Evolutionary conservation across 2,797 vertebrate genomes (phyloP).

Genomic region (Pampus argenteus): DNA sequence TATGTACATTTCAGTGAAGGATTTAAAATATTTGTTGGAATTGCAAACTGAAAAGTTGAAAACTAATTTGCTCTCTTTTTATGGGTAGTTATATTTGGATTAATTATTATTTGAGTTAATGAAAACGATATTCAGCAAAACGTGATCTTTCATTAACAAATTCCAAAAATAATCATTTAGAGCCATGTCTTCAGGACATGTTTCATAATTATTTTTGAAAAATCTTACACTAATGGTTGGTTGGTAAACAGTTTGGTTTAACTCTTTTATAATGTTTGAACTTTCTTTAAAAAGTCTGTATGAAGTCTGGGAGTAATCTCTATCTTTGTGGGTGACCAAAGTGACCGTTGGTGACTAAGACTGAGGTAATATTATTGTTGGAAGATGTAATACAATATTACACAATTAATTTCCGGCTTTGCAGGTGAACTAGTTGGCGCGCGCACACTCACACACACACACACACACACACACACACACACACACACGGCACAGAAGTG

Average conservation of each 20-base stretch:
- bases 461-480: conserved; percentile 17
- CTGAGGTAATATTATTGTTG: conserved; percentile 48
- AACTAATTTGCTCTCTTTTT: background rate
- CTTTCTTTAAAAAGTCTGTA: background rate
- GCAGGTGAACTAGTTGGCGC: conserved; percentile 41
- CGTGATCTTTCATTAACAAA: background rate
- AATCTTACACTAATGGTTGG: background rate
- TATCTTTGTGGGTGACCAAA: conserved; percentile 27
- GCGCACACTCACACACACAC: conserved; percentile 13
- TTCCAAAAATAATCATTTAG: background rate
- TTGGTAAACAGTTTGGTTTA: background rate
- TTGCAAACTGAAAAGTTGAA: background rate
- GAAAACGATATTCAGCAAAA: conserved; percentile 9
- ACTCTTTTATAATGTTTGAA: background rate
- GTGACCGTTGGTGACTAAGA: conserved; percentile 62
- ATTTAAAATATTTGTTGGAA: background rate
- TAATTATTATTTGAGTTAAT: background rate
- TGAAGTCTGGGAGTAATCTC: conserved; percentile 5
- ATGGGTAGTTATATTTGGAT: background rate
- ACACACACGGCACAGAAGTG: background rate
- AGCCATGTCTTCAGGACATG: background rate
- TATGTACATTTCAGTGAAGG: background rate
- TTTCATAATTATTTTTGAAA: background rate
- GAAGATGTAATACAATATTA: conserved; percentile 55
- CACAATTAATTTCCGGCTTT: conserved; percentile 42